These are phyloP conservation scores for Drosophila nr. fundita DNA, from an alignment of 2,888 invertebrate genomes.

Conservation along the genomic window DNA sequence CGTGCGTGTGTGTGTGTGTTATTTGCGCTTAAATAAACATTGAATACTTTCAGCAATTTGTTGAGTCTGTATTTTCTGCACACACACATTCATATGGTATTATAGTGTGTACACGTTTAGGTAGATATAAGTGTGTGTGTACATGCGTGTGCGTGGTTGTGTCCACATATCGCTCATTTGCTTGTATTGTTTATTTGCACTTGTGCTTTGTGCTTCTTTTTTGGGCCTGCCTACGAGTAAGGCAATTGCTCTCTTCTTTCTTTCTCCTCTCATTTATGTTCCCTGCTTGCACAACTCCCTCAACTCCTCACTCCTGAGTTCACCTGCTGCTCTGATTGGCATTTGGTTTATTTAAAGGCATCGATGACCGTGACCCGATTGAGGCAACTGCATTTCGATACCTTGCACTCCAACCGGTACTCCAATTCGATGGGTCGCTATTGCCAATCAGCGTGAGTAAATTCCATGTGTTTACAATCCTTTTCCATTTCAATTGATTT, in stretches of 20 bases:
- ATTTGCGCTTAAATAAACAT: conserved; percentile 72
- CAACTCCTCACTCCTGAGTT: conserved; percentile 30
- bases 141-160: conserved; percentile 16
- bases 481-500: conserved; percentile 45
- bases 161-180: conserved; percentile 29
- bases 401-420: conserved; percentile 4
- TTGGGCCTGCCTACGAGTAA: conserved; percentile 33
- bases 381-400: conserved; percentile 26
- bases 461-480: conserved; percentile 23
- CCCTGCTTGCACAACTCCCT: conserved; percentile 48
- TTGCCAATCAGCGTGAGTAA: conserved; percentile 18
- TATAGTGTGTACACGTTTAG: background rate
- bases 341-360: conserved; percentile 48
- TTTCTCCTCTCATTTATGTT: conserved; percentile 12
- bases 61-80: conserved; percentile 43
- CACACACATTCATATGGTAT: conserved; percentile 2
- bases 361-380: conserved; percentile 68
- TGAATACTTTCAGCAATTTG: conserved; percentile 58
- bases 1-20: conserved; percentile 16
- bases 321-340: conserved; percentile 59
- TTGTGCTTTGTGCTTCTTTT: conserved; percentile 55
- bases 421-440: conserved; percentile 29
- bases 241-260: conserved; percentile 36
- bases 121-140: conserved; percentile 13
- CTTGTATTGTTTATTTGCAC: conserved; percentile 65